A percentile compares a stretch with the other conserved stretches of the same genome.
Conservation (phyloP, 2,113 vertebrate species). For the Cheirogaleus medius region DNA sequence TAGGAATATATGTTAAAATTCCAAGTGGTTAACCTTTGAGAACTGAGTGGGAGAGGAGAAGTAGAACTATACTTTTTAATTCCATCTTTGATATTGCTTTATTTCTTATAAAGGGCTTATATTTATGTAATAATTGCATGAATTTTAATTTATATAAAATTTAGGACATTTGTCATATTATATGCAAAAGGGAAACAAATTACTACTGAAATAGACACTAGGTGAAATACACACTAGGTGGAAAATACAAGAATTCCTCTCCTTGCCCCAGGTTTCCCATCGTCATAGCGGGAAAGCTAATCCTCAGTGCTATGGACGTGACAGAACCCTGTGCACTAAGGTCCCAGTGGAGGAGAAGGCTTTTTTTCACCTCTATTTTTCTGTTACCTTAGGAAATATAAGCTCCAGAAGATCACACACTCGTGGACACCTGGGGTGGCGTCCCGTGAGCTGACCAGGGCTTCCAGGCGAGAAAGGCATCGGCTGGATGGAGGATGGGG, state of each 20-base stretch:
- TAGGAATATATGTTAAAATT: background rate
- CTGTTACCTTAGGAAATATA: background rate
- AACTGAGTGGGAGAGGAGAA: background rate
- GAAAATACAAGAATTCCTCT: background rate
- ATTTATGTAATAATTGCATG: background rate
- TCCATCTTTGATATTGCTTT: background rate
- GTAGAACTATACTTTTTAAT: background rate
- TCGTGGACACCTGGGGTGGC: background rate
- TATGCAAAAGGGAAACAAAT: background rate
- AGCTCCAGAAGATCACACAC: background rate
- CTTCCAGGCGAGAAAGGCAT: background rate
- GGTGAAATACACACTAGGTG: background rate
- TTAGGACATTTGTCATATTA: background rate
- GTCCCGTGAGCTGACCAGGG: background rate
- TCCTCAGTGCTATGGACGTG: background rate
- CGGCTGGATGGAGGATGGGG: background rate
- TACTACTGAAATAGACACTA: too few relatives aligned
- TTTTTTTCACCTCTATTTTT: background rate
- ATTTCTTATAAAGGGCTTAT: background rate
- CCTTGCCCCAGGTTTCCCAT: background rate
- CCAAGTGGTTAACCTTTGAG: background rate
- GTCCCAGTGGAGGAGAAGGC: background rate
- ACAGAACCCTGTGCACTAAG: background rate
- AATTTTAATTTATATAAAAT: background rate
- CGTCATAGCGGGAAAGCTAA: background rate